Base-by-base conservation (phyloP, 2,797 vertebrate species). In the Urophycis tenuis region DNA sequence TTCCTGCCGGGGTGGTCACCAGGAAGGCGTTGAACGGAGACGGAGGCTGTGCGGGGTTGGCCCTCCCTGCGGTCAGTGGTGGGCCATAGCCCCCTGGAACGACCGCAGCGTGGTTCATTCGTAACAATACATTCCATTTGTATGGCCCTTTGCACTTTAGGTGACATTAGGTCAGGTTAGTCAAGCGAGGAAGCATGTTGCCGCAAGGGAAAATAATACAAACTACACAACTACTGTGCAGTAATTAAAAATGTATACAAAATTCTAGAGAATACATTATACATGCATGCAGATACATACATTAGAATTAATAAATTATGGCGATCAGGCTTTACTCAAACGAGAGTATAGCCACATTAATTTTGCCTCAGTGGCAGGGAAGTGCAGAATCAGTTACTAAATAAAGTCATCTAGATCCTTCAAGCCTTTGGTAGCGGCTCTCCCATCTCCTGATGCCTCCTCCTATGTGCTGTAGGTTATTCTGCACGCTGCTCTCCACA, bases 11-110 rank as follows among this genome's bases (percentile, higher is more conserved):
- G 71, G 96, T 93, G 3, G 98, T 96, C 80, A 99, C 97, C 36
- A 99, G 94, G 92, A 98, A 99, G 81, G 97, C 95, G 82, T 94
- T 97, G 91, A 99, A 99, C 0, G 96, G 95, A 9, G 97, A 94
- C 0, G 93, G 95, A 31, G 96, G 95, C 0, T 98, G 97, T 0
- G 96, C 94, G 0, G 97, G 95, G 74, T 95, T 95, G 88, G 95
- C 96, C 88, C 97, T 92, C 76, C 95, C 93, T 0, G 96, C 95
- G 69, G 96, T 90, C 80, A 94, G 85, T 12, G 96, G 94, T 34
- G 96, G 96, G 81, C 95, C 97, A 14, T 99, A 99, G 72, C 96
- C 96, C 87, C 93, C 98, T 99, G 87, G 49, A 76, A 77, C 75
- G 84, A 88, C 60, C 34, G 29, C n/a, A 67, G 29, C 1, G 25